Base-by-base conservation (phyloP, 1,140 invertebrate genomes). In the Coboldia fuscipes region DNA sequence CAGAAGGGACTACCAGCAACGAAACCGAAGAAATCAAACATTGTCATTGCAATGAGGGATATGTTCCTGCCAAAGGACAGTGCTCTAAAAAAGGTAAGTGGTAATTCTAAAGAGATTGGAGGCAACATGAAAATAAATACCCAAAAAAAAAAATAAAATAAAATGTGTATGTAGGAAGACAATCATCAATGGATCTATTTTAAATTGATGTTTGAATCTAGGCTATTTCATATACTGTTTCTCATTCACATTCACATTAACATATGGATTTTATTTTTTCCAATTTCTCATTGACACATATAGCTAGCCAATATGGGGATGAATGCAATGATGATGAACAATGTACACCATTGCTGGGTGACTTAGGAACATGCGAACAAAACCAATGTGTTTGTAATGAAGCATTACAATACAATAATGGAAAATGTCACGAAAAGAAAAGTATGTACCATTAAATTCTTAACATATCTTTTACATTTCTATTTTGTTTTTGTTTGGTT, bases 31-130 rank as follows among this genome's bases (percentile, higher is more conserved):
- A 31, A 10, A 37, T 36, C 0, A 42, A 41, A 12, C 51, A 53
- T 0, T 64, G 61, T 37, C 56, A 61, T 30, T 64, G 62, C 21
- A 41, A 37, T 0, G 45, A 46, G 2, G 42, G 38, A 0, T 61
- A 52, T 29, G 48, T 62, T 0, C 44, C 49, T 17, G 53, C 55
- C 21, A 46, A 52, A 14, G 58, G 59, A 29, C 42, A 46, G 13
- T 63, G 60, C 36, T 56, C 57, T 2, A 50, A 53, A 29, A 44
- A 50, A 41, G 52, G 52, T 54, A 9, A 2, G 35, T 15, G 8
- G n/a, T 29, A 6, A 29, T 5, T 15, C 6, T 9, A 29, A 29
- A n/a, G n/a, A n/a, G n/a, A n/a, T n/a, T n/a, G n/a, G n/a, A n/a
- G n/a, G n/a, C n/a, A n/a, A n/a, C n/a, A n/a, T n/a, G n/a, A n/a